These are phyloP conservation scores for Pseudochirops cupreus DNA, from an alignment of 2,797 vertebrate genomes.

Conservation along the genomic window DNA sequence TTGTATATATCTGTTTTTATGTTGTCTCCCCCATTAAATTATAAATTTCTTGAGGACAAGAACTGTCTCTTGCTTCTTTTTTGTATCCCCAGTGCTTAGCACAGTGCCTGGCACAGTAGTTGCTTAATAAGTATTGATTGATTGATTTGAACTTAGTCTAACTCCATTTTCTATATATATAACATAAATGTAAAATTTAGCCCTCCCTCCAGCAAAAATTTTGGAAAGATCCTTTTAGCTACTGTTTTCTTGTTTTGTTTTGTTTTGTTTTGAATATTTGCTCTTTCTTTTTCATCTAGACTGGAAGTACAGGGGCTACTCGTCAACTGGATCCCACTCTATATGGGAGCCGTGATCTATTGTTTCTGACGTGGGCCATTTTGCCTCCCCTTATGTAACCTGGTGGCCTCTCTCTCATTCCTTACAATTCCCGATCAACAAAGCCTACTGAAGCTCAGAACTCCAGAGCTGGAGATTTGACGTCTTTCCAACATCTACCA, in stretches of 20 bases:
- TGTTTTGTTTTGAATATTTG: background rate
- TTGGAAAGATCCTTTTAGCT: constrained; percentile 49
- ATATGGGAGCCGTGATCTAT: background rate
- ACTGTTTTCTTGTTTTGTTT: background rate
- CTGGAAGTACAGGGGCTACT: background rate
- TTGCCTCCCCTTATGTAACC: background rate
- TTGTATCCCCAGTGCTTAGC: background rate
- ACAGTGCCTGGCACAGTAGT: background rate
- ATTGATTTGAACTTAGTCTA: background rate
- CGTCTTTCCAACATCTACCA: too few relatives aligned
- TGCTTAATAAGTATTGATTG: constrained; percentile 23
- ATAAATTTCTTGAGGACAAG: background rate
- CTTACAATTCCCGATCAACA: background rate
- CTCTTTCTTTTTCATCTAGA: background rate
- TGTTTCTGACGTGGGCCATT: background rate
- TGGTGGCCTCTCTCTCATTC: background rate
- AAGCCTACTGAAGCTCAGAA: background rate
- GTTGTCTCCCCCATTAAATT: background rate
- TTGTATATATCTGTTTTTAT: background rate
- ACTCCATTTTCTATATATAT: background rate
- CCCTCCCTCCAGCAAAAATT: constrained; percentile 36
- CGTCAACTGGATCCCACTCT: background rate
- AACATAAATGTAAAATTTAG: background rate
- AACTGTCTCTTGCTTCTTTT: background rate
- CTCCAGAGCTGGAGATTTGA: background rate